Evolutionary conservation across 2,797 vertebrate species (phyloP).

Genomic region (Paguma larvata): DNA sequence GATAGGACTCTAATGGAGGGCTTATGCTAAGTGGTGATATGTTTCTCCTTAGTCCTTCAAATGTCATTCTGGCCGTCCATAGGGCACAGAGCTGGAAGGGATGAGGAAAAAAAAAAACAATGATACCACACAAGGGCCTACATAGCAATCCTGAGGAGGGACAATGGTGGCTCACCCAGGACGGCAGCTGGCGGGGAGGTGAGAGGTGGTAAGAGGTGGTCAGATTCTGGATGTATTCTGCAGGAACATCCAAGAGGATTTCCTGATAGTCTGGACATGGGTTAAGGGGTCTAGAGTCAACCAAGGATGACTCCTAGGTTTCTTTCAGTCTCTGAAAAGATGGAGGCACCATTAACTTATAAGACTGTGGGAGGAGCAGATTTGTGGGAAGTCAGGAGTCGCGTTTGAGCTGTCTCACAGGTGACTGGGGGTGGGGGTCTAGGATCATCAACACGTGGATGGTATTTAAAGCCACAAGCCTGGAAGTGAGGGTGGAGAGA

Average conservation of each 20-base stretch:
- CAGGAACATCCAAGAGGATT: not conserved
- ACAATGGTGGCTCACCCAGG: rapidly evolving
- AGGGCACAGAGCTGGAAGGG: not conserved
- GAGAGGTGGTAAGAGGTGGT: not conserved
- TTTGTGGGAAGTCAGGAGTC: not conserved
- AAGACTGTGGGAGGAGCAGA: not conserved
- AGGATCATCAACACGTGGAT: not conserved
- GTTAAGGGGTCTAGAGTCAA: not conserved
- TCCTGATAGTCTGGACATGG: not conserved
- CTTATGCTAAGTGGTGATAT: not conserved
- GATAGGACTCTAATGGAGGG: not conserved
- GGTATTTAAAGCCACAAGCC: not conserved
- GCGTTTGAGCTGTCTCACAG: not conserved
- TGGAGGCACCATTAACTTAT: not conserved
- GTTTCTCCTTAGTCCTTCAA: not conserved
- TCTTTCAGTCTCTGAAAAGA: not conserved
- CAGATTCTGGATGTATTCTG: not conserved
- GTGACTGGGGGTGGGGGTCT: not conserved
- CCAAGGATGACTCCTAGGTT: not conserved
- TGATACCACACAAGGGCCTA: no score
- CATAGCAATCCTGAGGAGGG: not conserved
- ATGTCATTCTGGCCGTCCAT: not conserved
- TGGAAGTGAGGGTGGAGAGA: not conserved
- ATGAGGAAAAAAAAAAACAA: not conserved
- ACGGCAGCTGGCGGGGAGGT: no score